Evolutionary conservation across 2,797 vertebrate species (phyloP).

Genomic region (Aselliscus stoliczkanus): DNA sequence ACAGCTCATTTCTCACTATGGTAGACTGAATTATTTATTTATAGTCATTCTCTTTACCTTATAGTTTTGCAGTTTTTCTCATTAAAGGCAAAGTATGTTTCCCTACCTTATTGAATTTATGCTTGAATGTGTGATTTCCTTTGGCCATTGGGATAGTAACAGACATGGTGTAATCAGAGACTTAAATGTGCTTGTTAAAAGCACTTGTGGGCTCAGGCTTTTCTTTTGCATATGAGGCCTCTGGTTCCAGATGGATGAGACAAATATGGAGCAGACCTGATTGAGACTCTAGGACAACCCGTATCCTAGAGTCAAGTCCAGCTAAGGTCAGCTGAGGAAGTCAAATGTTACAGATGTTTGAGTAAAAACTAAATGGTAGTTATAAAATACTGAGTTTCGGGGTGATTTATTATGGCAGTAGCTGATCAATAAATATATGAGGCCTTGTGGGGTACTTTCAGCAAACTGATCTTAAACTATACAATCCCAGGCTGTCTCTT

Average conservation of each 20-base stretch:
- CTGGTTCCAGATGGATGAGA: neutral
- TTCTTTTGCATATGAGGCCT: neutral
- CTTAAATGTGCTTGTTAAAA: fast-evolving
- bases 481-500: neutral
- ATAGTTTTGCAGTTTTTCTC: neutral
- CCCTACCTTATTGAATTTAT: neutral
- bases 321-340: too few relatives aligned
- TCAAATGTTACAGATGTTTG: neutral
- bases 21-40: neutral
- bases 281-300: too few relatives aligned
- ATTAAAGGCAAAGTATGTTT: neutral
- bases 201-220: neutral
- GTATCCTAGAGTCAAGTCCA: neutral
- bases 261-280: neutral
- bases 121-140: neutral
- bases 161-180: neutral
- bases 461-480: neutral
- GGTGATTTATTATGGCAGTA: neutral
- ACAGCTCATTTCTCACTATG: neutral
- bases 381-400: neutral
- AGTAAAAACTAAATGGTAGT: neutral
- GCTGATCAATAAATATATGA: neutral
- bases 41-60: neutral
- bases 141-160: neutral
- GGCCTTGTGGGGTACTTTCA: neutral